Conservation (phyloP, 2,888 invertebrate genomes). For the Caenorhabditis angaria region DNA sequence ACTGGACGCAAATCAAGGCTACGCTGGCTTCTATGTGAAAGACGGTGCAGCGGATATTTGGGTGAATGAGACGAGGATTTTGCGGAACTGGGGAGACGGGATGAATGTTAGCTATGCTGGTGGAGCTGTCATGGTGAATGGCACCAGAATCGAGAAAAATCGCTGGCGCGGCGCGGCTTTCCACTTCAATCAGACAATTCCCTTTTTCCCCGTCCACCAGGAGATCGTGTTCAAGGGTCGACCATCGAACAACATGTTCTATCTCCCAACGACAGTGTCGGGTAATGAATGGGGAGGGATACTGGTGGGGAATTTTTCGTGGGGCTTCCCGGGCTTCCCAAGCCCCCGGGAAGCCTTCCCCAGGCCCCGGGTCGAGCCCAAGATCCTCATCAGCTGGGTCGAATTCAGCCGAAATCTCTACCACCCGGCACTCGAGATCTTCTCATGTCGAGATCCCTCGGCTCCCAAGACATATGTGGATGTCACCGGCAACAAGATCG, state of each 20-base stretch:
- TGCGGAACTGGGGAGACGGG: conserved; percentile 91
- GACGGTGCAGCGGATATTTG: conserved; percentile 93
- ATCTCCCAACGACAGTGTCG: conserved; percentile 77
- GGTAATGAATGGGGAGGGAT: conserved; percentile 90
- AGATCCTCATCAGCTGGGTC: conserved; percentile 69
- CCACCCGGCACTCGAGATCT: conserved; percentile 71
- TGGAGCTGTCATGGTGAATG: conserved; percentile 89
- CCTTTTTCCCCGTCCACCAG: conserved; percentile 84
- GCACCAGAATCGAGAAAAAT: conserved; percentile 86
- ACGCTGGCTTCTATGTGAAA: conserved; percentile 72
- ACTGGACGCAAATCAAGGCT: conserved; percentile 65
- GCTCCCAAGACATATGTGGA: conserved; percentile 52
- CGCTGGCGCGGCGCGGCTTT: conserved; percentile 85
- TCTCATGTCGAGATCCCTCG: conserved; percentile 64
- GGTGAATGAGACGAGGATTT: conserved; percentile 86
- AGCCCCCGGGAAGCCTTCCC: conserved; percentile 10
- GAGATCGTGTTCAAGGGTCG: conserved; percentile 78
- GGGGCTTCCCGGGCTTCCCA: no score
- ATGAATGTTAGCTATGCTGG: conserved; percentile 94
- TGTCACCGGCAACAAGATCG: conserved; percentile 58
- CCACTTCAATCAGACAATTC: conserved; percentile 88
- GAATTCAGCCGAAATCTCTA: conserved; percentile 67
- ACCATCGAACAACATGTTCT: conserved; percentile 71
- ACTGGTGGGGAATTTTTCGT: conserved; percentile 91
- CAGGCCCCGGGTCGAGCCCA: conserved; percentile 51